Percentiles rank a stretch among this genome's conserved stretches.
phyloP scores from a whole-genome alignment of 2,797 vertebrate genomes.

The Anguilla pacifica region DNA sequence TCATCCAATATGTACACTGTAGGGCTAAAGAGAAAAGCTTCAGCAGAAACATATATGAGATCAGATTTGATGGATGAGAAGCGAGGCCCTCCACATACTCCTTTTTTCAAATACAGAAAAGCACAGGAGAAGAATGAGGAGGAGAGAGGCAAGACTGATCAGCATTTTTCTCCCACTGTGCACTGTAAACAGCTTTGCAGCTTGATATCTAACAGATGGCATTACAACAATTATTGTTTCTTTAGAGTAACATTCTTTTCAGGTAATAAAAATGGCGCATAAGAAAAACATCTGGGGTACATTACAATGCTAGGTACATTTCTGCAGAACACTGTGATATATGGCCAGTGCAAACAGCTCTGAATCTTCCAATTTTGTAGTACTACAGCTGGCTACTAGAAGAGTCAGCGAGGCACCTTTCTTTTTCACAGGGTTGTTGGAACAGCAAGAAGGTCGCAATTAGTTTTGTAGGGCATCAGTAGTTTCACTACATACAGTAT shows the following conservation, averaged over 20 bases:
- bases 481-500: not conserved
- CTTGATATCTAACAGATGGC: constrained; percentile 8
- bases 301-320: constrained; percentile 1
- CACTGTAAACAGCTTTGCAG: not conserved
- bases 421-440: not conserved
- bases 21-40: not conserved
- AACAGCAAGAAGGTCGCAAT: not conserved
- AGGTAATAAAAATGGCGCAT: not conserved
- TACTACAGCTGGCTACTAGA: not conserved
- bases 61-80: constrained; percentile 10
- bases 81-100: not conserved
- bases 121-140: not conserved
- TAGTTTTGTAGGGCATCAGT: not conserved
- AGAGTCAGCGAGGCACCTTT: not conserved
- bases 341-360: not conserved
- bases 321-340: not conserved
- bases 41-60: not conserved
- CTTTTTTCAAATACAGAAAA: not conserved
- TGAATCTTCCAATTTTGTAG: not conserved
- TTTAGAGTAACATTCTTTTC: not conserved
- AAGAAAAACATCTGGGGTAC: not conserved
- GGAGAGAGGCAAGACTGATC: not conserved
- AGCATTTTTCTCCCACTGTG: not conserved
- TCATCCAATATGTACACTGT: not conserved
- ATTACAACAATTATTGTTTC: constrained; percentile 11